Percentiles rank a stretch among this genome's conserved stretches.
Evolutionary conservation across 2,888 invertebrate genomes (phyloP).

Genomic region (Neoscelio sp.): DNA sequence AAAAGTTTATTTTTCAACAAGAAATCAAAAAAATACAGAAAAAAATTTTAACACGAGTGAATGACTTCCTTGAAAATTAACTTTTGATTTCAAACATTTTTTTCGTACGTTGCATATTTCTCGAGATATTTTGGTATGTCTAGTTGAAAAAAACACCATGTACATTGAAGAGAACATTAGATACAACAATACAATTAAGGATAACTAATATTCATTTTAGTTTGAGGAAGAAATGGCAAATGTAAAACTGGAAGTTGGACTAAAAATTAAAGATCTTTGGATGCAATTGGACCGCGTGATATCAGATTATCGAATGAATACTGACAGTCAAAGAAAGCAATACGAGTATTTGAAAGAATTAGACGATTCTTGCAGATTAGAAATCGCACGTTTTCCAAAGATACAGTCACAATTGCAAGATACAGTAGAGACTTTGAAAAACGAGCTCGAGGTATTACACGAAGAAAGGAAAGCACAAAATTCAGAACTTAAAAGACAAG

Average conservation of each 20-base stretch:
- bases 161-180: no score
- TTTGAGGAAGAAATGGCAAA: slow-evolving; percentile 74
- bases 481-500: slow-evolving; percentile 70
- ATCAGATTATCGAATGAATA: slow-evolving; percentile 76
- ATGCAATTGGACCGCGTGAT: slow-evolving; percentile 73
- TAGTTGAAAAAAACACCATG: no score
- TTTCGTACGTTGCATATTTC: no score
- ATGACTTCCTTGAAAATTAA: no score
- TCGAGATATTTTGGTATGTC: no score
- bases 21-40: no score
- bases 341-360: slow-evolving; percentile 83
- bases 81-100: no score
- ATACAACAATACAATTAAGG: no score
- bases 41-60: no score
- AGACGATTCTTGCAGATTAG: slow-evolving; percentile 84
- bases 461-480: slow-evolving; percentile 72
- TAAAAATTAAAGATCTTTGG: slow-evolving; percentile 76
- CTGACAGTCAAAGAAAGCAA: slow-evolving; percentile 77
- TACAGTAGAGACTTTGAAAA: slow-evolving; percentile 73
- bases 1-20: no score
- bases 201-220: no score
- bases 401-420: slow-evolving; percentile 74
- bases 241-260: slow-evolving; percentile 70
- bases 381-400: slow-evolving; percentile 79
- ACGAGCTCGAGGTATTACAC: slow-evolving; percentile 67